Evolutionary conservation across 2,888 invertebrate genomes (phyloP).

Genomic region (Drosophila bunnanda): DNA sequence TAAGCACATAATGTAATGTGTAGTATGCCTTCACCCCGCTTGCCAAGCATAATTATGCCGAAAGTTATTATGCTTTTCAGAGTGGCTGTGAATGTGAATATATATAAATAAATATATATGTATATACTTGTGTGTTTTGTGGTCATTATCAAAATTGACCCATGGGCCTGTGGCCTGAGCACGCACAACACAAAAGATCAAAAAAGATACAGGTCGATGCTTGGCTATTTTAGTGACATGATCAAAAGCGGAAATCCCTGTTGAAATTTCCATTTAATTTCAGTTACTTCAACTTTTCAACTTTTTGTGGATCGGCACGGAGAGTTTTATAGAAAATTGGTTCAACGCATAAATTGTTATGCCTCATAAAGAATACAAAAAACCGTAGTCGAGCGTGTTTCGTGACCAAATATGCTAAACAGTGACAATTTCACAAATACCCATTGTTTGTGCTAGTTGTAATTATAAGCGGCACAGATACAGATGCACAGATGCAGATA

Average conservation of each 20-base stretch:
- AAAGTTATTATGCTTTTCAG: conserved; percentile 55
- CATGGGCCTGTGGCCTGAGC: conserved; percentile 19
- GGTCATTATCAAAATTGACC: conserved; percentile 31
- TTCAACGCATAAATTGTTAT: conserved; percentile 75
- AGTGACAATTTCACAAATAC: conserved; percentile 82
- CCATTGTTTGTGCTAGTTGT: conserved; percentile 70
- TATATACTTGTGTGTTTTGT: not conserved
- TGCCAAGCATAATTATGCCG: conserved; percentile 61
- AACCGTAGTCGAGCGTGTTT: conserved; percentile 65
- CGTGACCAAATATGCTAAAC: conserved; percentile 84
- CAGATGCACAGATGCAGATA: conserved; percentile 28
- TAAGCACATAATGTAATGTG: not conserved
- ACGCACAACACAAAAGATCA: conserved; percentile 38
- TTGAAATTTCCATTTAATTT: conserved; percentile 71
- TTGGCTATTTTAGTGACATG: conserved; percentile 35
- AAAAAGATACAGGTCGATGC: conserved; percentile 12
- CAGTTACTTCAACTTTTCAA: conserved; percentile 16
- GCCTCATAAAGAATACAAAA: conserved; percentile 69
- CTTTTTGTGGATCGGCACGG: conserved; percentile 19
- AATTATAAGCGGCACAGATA: conserved; percentile 54
- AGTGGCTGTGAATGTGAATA: not conserved
- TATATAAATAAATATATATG: not conserved
- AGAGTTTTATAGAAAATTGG: conserved; percentile 46
- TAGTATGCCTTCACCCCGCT: conserved; percentile 60
- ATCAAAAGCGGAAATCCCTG: conserved; percentile 66